Evolutionary conservation across 2,113 vertebrate genomes (phyloP).

Genomic region (Lophura nycthemera): DNA sequence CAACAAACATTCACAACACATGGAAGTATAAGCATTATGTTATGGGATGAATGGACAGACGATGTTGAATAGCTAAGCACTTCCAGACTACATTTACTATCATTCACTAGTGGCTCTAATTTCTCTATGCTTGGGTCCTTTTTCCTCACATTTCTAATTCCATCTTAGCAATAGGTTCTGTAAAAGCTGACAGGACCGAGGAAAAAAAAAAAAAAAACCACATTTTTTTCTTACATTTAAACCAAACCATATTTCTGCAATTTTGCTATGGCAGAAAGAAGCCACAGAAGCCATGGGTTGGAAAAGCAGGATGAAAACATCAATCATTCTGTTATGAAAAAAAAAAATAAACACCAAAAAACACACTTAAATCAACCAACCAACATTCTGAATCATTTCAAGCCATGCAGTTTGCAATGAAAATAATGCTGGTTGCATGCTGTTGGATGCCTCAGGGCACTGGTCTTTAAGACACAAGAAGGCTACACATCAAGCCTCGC

Average conservation of each 20-base stretch:
- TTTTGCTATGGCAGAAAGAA: background rate
- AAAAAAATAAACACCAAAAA: background rate
- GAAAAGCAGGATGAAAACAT: background rate
- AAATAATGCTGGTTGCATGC: background rate
- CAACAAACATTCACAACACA: background rate
- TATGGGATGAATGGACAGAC: background rate
- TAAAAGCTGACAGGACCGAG: background rate
- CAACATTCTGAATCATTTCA: background rate
- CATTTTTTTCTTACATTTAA: background rate
- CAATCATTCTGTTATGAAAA: background rate
- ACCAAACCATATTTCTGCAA: background rate
- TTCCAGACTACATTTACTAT: background rate
- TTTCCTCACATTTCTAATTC: background rate
- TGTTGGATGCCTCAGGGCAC: background rate
- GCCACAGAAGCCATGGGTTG: background rate
- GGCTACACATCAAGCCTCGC: background rate
- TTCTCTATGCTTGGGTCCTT: background rate
- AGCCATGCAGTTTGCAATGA: background rate
- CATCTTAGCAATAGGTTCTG: background rate
- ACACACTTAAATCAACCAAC: background rate
- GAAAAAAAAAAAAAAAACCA: background rate
- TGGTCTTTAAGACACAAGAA: background rate
- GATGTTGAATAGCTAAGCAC: background rate
- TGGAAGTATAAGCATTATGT: background rate
- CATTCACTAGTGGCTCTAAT: background rate